Evolutionary conservation across 1,140 invertebrate species (phyloP), one percentile per base, ranked within the genome.

Genomic region (Elysia chlorotica): DNA sequence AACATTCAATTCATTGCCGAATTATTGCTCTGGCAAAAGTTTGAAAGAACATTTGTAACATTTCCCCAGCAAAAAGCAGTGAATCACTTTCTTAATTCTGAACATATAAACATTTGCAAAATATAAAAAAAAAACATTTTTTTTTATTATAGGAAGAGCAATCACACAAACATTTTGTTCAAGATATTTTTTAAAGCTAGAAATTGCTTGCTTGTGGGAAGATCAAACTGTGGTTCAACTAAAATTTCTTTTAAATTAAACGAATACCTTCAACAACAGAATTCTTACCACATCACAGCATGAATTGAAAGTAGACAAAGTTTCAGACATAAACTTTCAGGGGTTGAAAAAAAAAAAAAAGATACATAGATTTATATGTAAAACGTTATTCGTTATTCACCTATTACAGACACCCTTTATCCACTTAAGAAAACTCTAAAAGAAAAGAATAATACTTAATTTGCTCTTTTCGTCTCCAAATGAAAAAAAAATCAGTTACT

Each of bases 11-110:
- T n/a, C n/a, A n/a, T n/a, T n/a, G n/a, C n/a, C n/a, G n/a, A n/a
- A n/a, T n/a, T n/a, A n/a, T n/a, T n/a, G n/a, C n/a, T n/a, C n/a
- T n/a, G n/a, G n/a, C n/a, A n/a, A n/a, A n/a, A n/a, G n/a, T n/a
- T n/a, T n/a, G n/a, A n/a, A n/a, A n/a, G n/a, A n/a, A n/a, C n/a
- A n/a, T n/a, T n/a, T n/a, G n/a, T n/a, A n/a, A n/a, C n/a, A n/a
- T n/a, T n/a, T n/a, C n/a, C n/a, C n/a, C 65, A 31, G 65, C 25
- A 67, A 30, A 67, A 54, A 33, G 33, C 48, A 67, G 65, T 67
- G 41, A 67, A 54, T 38, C 4, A 62, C 2, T 2, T 5, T 19
- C 56, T 59, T 4, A n/a, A 62, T 35, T 14, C 1, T 4, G n/a
- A 4, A n/a, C 19, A 1, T 62, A 23, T 31, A 62, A 35, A 35